Percentiles rank a stretch among this genome's conserved stretches.
Conservation (phyloP, 2,797 vertebrate species). For the Alauda arvensis region DNA sequence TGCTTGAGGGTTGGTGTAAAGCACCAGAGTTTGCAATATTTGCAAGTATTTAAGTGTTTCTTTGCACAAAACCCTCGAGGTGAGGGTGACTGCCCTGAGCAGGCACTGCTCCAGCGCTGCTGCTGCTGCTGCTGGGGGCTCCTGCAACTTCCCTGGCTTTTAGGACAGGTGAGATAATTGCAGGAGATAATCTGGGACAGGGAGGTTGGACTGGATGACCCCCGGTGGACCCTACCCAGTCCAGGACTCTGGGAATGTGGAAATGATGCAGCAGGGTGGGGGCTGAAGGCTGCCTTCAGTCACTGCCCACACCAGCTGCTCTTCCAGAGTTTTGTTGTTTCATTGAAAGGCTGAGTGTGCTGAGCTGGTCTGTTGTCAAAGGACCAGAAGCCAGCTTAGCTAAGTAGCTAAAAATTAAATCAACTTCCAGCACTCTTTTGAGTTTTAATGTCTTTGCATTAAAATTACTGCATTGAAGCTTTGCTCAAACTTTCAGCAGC, state of each 20-base stretch:
- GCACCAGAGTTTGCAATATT: neutral
- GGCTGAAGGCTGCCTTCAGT: neutral
- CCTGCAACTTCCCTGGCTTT: neutral
- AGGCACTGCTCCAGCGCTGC: neutral
- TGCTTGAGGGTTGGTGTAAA: neutral
- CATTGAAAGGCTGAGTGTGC: neutral
- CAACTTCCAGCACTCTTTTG: neutral
- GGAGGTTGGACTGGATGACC: rapidly evolving
- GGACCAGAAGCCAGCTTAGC: neutral
- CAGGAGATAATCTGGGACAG: neutral
- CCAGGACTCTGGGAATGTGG: neutral
- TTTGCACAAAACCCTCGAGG: neutral
- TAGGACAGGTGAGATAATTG: neutral
- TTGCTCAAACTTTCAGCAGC: neutral
- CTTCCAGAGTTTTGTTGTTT: neutral
- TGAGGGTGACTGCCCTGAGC: neutral
- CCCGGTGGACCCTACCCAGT: rapidly evolving
- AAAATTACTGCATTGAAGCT: neutral
- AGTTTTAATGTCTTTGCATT: neutral
- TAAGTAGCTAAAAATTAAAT: neutral
- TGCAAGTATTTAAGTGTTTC: neutral
- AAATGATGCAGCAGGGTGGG: neutral
- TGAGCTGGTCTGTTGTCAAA: neutral
- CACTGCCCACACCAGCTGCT: neutral
- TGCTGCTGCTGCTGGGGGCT: neutral